Evolutionary conservation across 2,888 invertebrate genomes (phyloP).

Genomic region (Drosophila tripunctata): DNA sequence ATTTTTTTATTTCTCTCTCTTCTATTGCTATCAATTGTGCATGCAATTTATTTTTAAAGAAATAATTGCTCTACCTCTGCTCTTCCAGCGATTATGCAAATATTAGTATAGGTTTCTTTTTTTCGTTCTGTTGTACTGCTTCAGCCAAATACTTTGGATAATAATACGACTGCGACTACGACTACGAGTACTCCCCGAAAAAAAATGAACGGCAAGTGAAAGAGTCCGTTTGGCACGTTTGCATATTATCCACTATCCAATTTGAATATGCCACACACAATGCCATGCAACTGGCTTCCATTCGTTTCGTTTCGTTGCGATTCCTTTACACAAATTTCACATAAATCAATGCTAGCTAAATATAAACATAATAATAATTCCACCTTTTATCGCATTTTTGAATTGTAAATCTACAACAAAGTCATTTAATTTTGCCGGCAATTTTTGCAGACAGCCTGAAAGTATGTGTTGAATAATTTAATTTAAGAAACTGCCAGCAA

Average conservation of each 20-base stretch:
- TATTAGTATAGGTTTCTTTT: conserved; percentile 62
- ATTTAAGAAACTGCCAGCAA: neutral
- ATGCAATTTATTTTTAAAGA: conserved; percentile 80
- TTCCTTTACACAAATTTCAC: conserved; percentile 35
- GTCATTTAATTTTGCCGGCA: conserved; percentile 8
- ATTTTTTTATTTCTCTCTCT: conserved; percentile 20
- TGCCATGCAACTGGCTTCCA: conserved; percentile 4
- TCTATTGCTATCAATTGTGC: conserved; percentile 79
- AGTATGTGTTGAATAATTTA: conserved; percentile 41
- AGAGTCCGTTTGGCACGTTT: conserved; percentile 58
- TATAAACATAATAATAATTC: conserved; percentile 31
- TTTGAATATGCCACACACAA: conserved; percentile 77
- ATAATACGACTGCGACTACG: conserved; percentile 52
- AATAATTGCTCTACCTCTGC: conserved; percentile 71
- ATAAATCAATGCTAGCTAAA: conserved; percentile 59
- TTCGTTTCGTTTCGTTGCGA: neutral
- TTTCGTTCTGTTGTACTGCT: conserved; percentile 33
- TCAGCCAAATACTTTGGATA: conserved; percentile 60
- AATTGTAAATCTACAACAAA: neutral
- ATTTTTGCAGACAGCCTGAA: conserved; percentile 47
- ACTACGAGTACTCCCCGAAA: neutral
- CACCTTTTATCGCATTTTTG: conserved; percentile 4
- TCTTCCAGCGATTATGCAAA: conserved; percentile 75
- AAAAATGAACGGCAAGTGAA: conserved; percentile 68
- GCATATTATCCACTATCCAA: conserved; percentile 66